A percentile compares a stretch with the other conserved stretches of the same genome.
Evolutionary conservation across 2,888 invertebrate genomes (phyloP).

Genomic region (Vanessa cardui): DNA sequence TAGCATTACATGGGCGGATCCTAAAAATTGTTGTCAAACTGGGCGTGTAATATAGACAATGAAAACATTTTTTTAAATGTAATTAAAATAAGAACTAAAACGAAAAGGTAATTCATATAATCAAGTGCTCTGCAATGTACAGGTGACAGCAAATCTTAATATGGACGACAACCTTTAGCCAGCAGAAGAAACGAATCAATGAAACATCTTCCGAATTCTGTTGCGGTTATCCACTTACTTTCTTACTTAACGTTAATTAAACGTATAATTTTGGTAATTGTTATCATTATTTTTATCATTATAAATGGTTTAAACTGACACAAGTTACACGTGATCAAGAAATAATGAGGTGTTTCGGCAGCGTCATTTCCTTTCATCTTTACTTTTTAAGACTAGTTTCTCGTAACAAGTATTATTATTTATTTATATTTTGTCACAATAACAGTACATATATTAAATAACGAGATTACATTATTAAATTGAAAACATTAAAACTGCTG

Average conservation of each 20-base stretch:
- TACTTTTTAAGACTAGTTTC: slow-evolving; percentile 14
- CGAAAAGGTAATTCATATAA: not conserved
- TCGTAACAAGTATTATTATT: not conserved
- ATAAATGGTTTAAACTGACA: slow-evolving; percentile 18
- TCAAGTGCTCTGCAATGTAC: not conserved
- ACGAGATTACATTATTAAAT: too few species aligned
- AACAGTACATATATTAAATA: too few species aligned
- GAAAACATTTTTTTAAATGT: not conserved
- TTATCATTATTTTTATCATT: slow-evolving; percentile 29
- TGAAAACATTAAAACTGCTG: too few species aligned
- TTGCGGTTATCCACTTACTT: slow-evolving; percentile 37
- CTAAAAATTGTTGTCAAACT: too few species aligned
- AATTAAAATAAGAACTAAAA: not conserved
- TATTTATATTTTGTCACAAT: too few species aligned
- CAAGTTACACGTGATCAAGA: slow-evolving; percentile 30
- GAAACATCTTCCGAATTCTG: slow-evolving; percentile 38
- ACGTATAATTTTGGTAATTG: slow-evolving; percentile 39
- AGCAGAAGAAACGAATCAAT: slow-evolving; percentile 39
- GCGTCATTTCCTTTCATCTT: slow-evolving; percentile 15
- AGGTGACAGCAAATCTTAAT: not conserved
- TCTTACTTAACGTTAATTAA: slow-evolving; percentile 36
- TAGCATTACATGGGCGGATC: too few species aligned
- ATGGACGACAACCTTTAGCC: slow-evolving; percentile 14
- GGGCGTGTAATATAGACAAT: too few species aligned
- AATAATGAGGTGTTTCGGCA: slow-evolving; percentile 30